Percentiles rank a stretch among this genome's conserved stretches.
Evolutionary conservation across 2,888 invertebrate genomes (phyloP).

Genomic region (Osedax fenrisi): DNA sequence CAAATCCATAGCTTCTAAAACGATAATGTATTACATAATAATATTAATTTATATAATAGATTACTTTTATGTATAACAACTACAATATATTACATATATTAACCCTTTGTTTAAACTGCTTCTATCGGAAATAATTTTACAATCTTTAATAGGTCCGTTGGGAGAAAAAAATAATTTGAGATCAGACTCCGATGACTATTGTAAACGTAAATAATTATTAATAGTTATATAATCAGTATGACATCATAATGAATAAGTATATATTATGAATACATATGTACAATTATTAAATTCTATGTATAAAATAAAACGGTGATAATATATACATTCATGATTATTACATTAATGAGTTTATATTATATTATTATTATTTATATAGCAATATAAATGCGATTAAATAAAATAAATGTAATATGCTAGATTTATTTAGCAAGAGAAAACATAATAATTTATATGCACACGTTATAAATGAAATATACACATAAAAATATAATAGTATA

Average conservation of each 20-base stretch:
- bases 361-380: background rate
- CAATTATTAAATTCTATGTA: too few species aligned
- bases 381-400: background rate
- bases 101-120: background rate
- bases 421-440: too few species aligned
- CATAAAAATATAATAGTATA: too few species aligned
- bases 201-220: background rate
- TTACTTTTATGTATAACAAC: too few species aligned
- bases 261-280: background rate
- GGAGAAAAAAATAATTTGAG: background rate
- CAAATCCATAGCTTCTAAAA: conserved; percentile 60
- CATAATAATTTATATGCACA: too few species aligned
- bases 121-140: background rate
- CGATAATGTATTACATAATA: background rate
- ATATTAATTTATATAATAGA: too few species aligned
- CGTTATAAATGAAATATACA: too few species aligned
- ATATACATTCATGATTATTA: too few species aligned
- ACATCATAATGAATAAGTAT: background rate
- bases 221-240: background rate
- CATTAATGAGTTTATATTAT: too few species aligned
- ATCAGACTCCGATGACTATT: background rate
- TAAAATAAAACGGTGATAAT: too few species aligned
- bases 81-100: too few species aligned
- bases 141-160: background rate
- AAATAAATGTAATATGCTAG: too few species aligned